Evolutionary conservation across 2,888 invertebrate genomes (phyloP), one percentile per base, ranked within the genome.

Genomic region (Cabera pusaria): DNA sequence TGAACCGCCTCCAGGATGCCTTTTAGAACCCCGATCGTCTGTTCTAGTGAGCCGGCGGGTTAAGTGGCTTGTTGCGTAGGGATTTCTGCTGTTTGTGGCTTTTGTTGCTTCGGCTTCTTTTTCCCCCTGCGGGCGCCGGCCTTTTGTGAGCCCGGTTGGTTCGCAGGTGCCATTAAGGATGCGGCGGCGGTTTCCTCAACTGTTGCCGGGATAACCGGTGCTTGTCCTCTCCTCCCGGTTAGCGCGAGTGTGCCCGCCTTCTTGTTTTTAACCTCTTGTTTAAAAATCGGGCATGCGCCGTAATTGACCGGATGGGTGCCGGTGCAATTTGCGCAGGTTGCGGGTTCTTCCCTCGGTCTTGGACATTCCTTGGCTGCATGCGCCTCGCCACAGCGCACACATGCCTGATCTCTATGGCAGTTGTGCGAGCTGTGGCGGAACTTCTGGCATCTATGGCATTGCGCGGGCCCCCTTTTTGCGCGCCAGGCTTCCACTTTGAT

Each of bases 371-470:
- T 1, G 4, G 44, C 40, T 1, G 7, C 1, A 31, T 52, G 50
- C 2, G 25, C 17, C 0, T 27, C 40, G 1, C 44, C 49, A 18
- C 49, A 47, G 0, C 48, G 11, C 2, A 44, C 44, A 6, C 49
- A 51, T 4, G 29, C 31, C 6, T 19, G 23, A 2, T 14, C 20
- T n/a, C 23, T 21, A 29, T 60, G 56, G 40, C 57, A 60, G 21
- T 44, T 33, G 9, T 41, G 35, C 2, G 38, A 40, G 1, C 45
- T 37, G 35, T 61, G 58, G 2, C 55, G 4, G 3, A 57, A 55
- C 0, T 18, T 10, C 3, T 57, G 56, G 41, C 60, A 59, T 1
- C 47, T 7, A 32, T 57, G 48, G 31, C 57, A 57, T 5, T 56
- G 59, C 0, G 52, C 37, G 1, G 52, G 52, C 1, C 51, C 49